Conservation (phyloP, 2,797 vertebrate species). For the Platyrinchus mystaceus region DNA sequence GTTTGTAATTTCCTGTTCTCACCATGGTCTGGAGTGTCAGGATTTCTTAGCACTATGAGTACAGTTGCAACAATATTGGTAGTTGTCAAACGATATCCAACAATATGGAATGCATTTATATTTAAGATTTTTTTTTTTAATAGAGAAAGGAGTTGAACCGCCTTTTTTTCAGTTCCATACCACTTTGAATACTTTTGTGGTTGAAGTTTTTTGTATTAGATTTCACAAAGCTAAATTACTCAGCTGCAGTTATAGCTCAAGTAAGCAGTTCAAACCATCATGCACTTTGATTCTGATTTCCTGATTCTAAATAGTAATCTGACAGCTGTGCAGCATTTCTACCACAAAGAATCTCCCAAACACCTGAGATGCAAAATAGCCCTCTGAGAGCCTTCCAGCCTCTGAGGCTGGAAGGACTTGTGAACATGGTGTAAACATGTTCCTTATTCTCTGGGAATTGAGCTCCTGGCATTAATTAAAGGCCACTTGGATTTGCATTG, state of each 20-base stretch:
- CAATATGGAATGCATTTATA: background rate
- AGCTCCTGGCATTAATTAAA: background rate
- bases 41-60: background rate
- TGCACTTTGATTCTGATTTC: background rate
- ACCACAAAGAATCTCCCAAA: background rate
- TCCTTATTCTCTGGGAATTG: background rate
- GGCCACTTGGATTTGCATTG: background rate
- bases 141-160: background rate
- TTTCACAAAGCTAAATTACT: background rate
- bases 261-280: background rate
- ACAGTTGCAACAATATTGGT: background rate
- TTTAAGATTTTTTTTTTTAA: background rate
- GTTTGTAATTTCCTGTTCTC: background rate
- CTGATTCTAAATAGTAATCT: background rate
- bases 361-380: background rate
- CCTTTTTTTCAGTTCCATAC: background rate
- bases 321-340: background rate
- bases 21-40: background rate
- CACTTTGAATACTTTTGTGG: background rate
- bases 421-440: background rate
- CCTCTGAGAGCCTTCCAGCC: background rate
- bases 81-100: background rate
- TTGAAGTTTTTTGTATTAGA: background rate
- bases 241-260: background rate
- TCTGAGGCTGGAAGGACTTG: fast-evolving